These are phyloP conservation scores for Troides oblongomaculatus DNA, from an alignment of 2,888 invertebrate species.

Conservation along the genomic window DNA sequence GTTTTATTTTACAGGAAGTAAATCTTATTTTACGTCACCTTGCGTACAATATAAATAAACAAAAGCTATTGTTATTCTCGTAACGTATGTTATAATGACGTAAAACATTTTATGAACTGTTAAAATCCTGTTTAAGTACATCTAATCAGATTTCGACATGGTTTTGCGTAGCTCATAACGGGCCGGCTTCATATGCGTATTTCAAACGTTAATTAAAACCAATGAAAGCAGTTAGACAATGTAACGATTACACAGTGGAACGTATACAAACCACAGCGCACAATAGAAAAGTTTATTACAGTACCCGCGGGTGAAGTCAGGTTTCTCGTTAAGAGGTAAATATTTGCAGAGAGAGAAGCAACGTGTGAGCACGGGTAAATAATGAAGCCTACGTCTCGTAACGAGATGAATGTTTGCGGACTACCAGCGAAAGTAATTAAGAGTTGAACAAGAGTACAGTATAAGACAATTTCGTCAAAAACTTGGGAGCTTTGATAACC, in stretches of 20 bases:
- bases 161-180: neutral
- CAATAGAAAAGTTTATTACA: slow-evolving; percentile 75
- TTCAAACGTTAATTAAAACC: slow-evolving; percentile 48
- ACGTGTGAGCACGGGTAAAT: slow-evolving; percentile 70
- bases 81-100: neutral
- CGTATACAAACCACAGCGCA: slow-evolving; percentile 51
- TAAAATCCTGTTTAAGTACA: neutral
- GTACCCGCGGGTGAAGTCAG: slow-evolving; percentile 67
- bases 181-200: slow-evolving; percentile 16
- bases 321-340: slow-evolving; percentile 73
- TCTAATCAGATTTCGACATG: slow-evolving; percentile 3
- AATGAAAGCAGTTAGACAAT: slow-evolving; percentile 44
- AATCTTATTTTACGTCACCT: neutral
- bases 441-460: slow-evolving; percentile 66
- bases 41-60: neutral
- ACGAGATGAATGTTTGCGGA: slow-evolving; percentile 75
- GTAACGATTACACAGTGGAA: slow-evolving; percentile 46
- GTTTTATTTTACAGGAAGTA: neutral
- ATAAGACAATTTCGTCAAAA: slow-evolving; percentile 62
- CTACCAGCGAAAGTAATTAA: slow-evolving; percentile 73
- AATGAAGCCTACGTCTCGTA: slow-evolving; percentile 69
- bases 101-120: neutral
- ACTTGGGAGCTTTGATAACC: slow-evolving; percentile 2
- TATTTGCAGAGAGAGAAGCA: slow-evolving; percentile 64
- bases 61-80: neutral